Percentiles rank a stretch among this genome's conserved stretches.
These are phyloP conservation scores for Gambusia holbrooki DNA, from an alignment of 2,113 vertebrate genomes.

Conservation along the genomic window DNA sequence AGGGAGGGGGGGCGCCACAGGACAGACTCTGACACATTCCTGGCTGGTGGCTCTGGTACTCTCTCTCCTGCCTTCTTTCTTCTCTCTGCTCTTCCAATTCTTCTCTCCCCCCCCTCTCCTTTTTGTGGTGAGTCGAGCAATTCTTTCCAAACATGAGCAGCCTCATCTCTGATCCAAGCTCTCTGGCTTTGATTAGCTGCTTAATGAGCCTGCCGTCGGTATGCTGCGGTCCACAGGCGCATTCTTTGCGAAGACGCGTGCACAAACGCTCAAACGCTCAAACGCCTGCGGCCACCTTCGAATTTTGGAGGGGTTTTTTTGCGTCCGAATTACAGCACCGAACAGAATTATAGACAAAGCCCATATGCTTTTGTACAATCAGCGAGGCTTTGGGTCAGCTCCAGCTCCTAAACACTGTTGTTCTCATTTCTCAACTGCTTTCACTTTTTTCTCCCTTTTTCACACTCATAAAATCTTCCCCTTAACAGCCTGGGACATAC, in stretches of 20 bases:
- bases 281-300: slow-evolving; percentile 19
- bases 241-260: slow-evolving; percentile 11
- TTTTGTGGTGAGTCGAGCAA: slow-evolving; percentile 77
- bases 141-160: slow-evolving; percentile 82
- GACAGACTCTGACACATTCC: slow-evolving; percentile 79
- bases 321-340: slow-evolving; percentile 49
- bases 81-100: slow-evolving; percentile 56
- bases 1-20: slow-evolving; percentile 65
- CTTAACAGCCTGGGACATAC: slow-evolving; percentile 35
- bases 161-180: slow-evolving; percentile 77
- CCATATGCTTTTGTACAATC: slow-evolving; percentile 70
- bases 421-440: slow-evolving; percentile 23
- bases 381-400: slow-evolving; percentile 52
- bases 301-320: slow-evolving; percentile 23
- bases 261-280: slow-evolving; percentile 15
- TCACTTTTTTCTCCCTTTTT: slow-evolving; percentile 43
- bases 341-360: slow-evolving; percentile 74
- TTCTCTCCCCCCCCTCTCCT: slow-evolving; percentile 54
- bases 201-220: slow-evolving; percentile 80
- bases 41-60: slow-evolving; percentile 71
- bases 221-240: slow-evolving; percentile 69
- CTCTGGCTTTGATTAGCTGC: slow-evolving; percentile 82
- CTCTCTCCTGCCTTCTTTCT: slow-evolving; percentile 58
- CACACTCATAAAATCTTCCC: slow-evolving; percentile 51
- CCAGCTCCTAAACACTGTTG: slow-evolving; percentile 48